Percentiles rank a stretch among this genome's conserved stretches.
Evolutionary conservation across 2,113 vertebrate genomes (phyloP).

Genomic region (Diglossa brunneiventris): DNA sequence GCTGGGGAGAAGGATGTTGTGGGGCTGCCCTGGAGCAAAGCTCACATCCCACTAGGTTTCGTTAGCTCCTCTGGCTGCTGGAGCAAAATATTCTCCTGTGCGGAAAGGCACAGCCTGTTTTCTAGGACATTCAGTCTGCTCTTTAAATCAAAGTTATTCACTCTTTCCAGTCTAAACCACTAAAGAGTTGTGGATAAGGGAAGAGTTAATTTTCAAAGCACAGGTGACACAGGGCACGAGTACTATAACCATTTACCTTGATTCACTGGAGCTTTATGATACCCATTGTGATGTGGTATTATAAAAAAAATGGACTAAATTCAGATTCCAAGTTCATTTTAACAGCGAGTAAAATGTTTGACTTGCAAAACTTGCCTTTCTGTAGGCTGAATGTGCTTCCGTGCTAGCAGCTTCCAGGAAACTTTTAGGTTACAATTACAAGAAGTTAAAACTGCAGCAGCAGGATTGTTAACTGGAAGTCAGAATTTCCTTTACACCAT

Average conservation of each 20-base stretch:
- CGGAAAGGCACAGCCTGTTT: not conserved
- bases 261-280: not conserved
- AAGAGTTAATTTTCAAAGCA: not conserved
- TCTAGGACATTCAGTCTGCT: not conserved
- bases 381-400: conserved; percentile 36
- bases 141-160: not conserved
- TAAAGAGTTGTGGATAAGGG: not conserved
- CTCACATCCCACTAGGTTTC: not conserved
- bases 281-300: not conserved
- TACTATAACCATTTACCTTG: not conserved
- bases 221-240: not conserved
- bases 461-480: conserved; percentile 62
- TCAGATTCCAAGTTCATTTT: conserved; percentile 14
- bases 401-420: conserved; percentile 58
- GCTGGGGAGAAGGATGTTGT: not conserved
- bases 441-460: conserved; percentile 55
- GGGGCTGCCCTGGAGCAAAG: rapidly evolving
- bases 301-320: not conserved
- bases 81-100: not conserved
- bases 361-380: conserved; percentile 8
- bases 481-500: conserved; percentile 54
- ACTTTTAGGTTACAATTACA: conserved; percentile 59
- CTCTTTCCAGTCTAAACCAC: not conserved
- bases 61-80: not conserved
- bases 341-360: conserved; percentile 12